Evolutionary conservation across 2,797 vertebrate genomes (phyloP).

Genomic region (Sebastes jordani): DNA sequence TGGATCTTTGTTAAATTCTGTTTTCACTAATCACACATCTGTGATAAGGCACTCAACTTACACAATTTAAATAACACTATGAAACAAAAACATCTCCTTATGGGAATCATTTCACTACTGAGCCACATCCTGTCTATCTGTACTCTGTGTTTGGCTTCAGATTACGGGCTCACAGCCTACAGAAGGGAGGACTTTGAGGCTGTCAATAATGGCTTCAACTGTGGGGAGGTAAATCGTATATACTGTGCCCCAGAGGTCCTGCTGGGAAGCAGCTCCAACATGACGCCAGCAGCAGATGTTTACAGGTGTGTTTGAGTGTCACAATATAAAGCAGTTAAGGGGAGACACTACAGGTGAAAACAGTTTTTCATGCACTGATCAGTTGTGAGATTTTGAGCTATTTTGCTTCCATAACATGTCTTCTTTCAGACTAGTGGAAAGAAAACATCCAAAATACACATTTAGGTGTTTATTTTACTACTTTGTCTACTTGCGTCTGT

Average conservation of each 20-base stretch:
- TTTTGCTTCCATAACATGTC: too few relatives aligned
- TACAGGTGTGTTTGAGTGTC: constrained; percentile 71
- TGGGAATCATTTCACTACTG: neutral
- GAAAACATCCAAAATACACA: too few relatives aligned
- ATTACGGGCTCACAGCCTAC: constrained; percentile 78
- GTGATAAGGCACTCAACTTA: neutral
- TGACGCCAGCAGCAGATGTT: constrained; percentile 74
- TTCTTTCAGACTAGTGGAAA: too few relatives aligned
- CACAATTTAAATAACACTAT: neutral
- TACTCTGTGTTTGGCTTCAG: constrained; percentile 52
- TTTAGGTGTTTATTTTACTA: too few relatives aligned
- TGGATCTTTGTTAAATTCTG: neutral
- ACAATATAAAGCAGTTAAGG: neutral
- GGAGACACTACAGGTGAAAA: too few relatives aligned
- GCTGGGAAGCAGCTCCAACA: constrained; percentile 60
- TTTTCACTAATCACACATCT: neutral
- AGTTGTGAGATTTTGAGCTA: too few relatives aligned
- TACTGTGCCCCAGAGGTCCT: constrained; percentile 82
- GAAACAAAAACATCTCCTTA: neutral
- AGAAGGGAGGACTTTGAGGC: constrained; percentile 80
- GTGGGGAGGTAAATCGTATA: constrained; percentile 65
- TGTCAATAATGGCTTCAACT: constrained; percentile 61
- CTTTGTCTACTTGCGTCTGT: too few relatives aligned
- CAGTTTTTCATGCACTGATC: fast-evolving
- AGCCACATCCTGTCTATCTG: neutral